phyloP scores from a whole-genome alignment of 1,140 invertebrate genomes.

The Aphelenchoides fujianensis region DNA sequence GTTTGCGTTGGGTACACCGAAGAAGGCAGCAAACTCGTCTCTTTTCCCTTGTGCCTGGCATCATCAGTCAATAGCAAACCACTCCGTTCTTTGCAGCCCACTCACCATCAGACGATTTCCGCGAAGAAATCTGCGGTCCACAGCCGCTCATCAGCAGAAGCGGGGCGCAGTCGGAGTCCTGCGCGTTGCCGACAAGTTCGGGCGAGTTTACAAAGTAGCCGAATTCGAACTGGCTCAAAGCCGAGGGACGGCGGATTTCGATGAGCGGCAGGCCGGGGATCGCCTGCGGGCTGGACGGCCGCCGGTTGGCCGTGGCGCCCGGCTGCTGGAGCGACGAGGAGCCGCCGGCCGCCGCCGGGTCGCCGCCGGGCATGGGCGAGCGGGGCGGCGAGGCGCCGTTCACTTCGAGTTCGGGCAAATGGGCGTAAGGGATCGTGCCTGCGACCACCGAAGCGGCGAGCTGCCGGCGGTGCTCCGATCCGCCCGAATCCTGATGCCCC shows the following conservation, averaged over 20 bases:
- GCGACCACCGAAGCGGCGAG: not conserved
- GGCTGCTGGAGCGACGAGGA: not conserved
- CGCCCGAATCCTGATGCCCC: constrained; percentile 59
- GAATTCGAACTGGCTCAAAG: constrained; percentile 61
- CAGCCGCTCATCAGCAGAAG: constrained; percentile 45
- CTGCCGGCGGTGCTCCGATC: not conserved
- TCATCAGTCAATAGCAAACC: too few relatives aligned
- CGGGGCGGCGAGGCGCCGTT: constrained; percentile 60
- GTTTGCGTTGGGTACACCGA: too few relatives aligned
- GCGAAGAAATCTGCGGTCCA: constrained; percentile 44
- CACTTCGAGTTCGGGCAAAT: constrained; percentile 59
- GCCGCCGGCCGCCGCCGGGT: constrained; percentile 17
- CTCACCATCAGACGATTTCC: constrained; percentile 60
- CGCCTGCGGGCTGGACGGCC: constrained; percentile 59
- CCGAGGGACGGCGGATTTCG: constrained; percentile 59
- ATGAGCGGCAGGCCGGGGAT: constrained; percentile 61
- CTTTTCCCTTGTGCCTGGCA: too few relatives aligned
- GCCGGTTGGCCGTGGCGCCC: not conserved
- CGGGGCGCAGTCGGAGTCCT: constrained; percentile 61
- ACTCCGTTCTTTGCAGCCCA: too few relatives aligned
- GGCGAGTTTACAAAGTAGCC: constrained; percentile 62
- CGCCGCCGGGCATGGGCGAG: constrained; percentile 29
- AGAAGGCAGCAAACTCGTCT: too few relatives aligned
- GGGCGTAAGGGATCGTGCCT: constrained; percentile 47
- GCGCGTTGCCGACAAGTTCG: constrained; percentile 45